Conservation (phyloP, 2,797 vertebrate species). For the Pangasius larnaudii region DNA sequence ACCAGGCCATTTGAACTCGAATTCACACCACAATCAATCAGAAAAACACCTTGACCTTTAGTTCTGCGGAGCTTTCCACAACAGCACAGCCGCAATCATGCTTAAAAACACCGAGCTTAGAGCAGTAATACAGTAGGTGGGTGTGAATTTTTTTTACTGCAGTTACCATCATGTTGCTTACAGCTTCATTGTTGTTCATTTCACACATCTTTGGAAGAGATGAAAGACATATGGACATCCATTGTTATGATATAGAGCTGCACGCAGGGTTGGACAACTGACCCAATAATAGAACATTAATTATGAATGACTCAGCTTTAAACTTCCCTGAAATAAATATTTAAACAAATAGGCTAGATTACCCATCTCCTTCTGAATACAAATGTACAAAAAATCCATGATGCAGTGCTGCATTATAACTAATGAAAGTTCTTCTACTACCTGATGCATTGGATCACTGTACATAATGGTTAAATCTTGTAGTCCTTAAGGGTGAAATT, state of each 20-base stretch:
- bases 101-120: neutral
- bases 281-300: slow-evolving; percentile 69
- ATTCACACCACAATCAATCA: slow-evolving; percentile 20
- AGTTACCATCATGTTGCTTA: neutral
- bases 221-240: slow-evolving; percentile 33
- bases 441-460: neutral
- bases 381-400: neutral
- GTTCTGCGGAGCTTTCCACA: neutral
- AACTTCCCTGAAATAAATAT: slow-evolving; percentile 64
- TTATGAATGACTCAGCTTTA: slow-evolving; percentile 64
- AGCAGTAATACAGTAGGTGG: neutral
- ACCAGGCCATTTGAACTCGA: slow-evolving; percentile 4
- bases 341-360: slow-evolving; percentile 48
- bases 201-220: slow-evolving; percentile 42
- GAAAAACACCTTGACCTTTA: neutral
- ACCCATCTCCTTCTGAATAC: neutral
- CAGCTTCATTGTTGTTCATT: neutral
- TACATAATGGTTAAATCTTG: neutral
- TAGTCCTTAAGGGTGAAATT: neutral
- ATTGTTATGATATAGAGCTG: slow-evolving; percentile 30
- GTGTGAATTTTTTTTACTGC: slow-evolving; percentile 14
- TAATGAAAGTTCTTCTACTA: neutral
- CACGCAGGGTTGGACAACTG: slow-evolving; percentile 58
- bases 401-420: neutral
- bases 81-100: slow-evolving; percentile 1